phyloP scores from a whole-genome alignment of 2,113 vertebrate species.

The Promerops cafer region DNA sequence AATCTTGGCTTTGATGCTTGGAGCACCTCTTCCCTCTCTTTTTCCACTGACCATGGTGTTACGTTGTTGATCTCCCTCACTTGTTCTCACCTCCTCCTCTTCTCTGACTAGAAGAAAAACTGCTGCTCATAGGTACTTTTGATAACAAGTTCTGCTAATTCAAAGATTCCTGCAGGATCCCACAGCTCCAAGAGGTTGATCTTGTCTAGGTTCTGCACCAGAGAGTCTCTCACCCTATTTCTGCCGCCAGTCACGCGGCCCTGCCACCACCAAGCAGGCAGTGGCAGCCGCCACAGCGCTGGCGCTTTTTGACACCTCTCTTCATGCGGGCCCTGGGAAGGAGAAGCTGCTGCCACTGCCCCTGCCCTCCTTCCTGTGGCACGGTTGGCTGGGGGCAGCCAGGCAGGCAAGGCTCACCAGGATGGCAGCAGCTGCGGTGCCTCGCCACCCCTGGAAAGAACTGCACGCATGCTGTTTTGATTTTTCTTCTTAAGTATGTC shows the following conservation, averaged over 20 bases:
- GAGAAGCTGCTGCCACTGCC: background rate
- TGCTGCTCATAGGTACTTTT: too few species aligned
- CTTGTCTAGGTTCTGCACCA: fast-evolving
- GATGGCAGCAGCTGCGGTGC: background rate
- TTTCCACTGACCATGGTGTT: background rate
- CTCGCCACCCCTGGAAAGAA: background rate
- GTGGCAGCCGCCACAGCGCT: fast-evolving
- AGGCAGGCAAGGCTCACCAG: background rate
- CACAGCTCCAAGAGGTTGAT: fast-evolving
- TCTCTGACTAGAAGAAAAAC: background rate
- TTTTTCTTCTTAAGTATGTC: background rate
- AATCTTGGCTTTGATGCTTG: background rate
- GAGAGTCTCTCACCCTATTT: background rate
- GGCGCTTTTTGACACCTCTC: background rate
- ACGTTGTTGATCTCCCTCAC: background rate
- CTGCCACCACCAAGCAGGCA: background rate
- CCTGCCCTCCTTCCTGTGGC: background rate
- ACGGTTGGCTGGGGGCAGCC: fast-evolving
- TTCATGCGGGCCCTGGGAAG: background rate
- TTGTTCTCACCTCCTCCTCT: background rate
- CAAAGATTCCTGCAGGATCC: background rate
- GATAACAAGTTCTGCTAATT: background rate
- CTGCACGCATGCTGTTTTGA: fast-evolving
- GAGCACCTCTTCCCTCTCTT: background rate
- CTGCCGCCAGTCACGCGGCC: background rate